phyloP scores from a whole-genome alignment of 2,888 invertebrate genomes.

The Dryobotodes eremita region DNA sequence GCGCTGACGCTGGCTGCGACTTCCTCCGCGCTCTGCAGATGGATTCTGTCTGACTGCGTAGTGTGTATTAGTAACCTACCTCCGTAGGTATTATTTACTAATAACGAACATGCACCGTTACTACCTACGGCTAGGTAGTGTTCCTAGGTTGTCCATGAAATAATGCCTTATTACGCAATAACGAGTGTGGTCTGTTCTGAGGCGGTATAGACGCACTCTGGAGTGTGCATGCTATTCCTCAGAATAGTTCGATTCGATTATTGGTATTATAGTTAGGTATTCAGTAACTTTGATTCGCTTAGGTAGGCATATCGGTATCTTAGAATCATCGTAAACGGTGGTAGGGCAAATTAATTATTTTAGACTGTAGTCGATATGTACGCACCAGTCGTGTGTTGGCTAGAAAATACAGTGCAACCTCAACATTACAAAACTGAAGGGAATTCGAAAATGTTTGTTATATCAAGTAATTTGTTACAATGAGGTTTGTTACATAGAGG shows the following conservation, averaged over 20 bases:
- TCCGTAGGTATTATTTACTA: not conserved
- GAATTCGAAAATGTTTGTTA: no score
- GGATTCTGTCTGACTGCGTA: not conserved
- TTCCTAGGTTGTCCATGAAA: not conserved
- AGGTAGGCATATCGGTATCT: not conserved
- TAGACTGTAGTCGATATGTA: not conserved
- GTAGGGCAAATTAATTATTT: not conserved
- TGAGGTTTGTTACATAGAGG: no score
- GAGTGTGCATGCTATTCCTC: not conserved
- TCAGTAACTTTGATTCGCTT: no score
- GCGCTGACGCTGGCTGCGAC: not conserved
- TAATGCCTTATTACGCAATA: conserved; percentile 2
- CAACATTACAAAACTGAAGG: no score
- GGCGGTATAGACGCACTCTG: not conserved
- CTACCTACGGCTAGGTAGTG: no score
- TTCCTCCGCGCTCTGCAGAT: not conserved
- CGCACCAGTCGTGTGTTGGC: not conserved
- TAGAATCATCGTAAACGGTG: not conserved
- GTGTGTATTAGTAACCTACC: not conserved
- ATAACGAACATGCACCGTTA: not conserved
- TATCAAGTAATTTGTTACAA: no score
- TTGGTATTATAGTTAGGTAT: no score
- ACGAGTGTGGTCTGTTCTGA: not conserved
- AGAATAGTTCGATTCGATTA: not conserved
- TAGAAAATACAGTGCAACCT: no score